Conservation (phyloP, 2,888 invertebrate genomes). For the Rambutsinella grinnellia region DNA sequence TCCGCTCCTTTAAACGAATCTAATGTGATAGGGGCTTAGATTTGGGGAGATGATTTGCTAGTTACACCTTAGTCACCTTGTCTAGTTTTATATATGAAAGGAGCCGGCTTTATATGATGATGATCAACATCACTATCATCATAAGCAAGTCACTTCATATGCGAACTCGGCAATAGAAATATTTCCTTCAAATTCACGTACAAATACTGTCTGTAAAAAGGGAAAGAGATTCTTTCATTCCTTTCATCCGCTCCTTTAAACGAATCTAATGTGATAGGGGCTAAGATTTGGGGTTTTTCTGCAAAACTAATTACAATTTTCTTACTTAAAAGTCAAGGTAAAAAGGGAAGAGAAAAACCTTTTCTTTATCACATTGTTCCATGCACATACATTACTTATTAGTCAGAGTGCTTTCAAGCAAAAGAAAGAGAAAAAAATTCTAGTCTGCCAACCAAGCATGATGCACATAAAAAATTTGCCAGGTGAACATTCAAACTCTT, state of each 20-base stretch:
- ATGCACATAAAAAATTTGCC: neutral
- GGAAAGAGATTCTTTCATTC: neutral
- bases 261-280: neutral
- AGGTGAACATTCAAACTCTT: neutral
- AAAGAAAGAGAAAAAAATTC: too few relatives aligned
- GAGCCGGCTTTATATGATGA: too few relatives aligned
- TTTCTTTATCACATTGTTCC: slow-evolving; percentile 46
- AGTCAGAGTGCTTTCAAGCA: too few relatives aligned
- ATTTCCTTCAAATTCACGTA: too few relatives aligned
- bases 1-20: neutral
- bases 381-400: slow-evolving; percentile 36
- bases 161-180: too few relatives aligned
- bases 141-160: too few relatives aligned
- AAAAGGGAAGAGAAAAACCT: neutral
- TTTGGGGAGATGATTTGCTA: too few relatives aligned
- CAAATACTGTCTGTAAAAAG: too few relatives aligned
- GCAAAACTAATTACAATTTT: neutral
- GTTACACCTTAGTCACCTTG: too few relatives aligned
- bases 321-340: neutral
- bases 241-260: neutral
- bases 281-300: neutral
- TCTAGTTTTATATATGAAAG: too few relatives aligned
- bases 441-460: neutral
- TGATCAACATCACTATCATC: too few relatives aligned
- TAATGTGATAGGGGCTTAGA: neutral